A percentile compares a stretch with the other conserved stretches of the same genome.
These are phyloP conservation scores for Athalia cordata DNA, from an alignment of 2,888 invertebrate genomes.

Conservation along the genomic window DNA sequence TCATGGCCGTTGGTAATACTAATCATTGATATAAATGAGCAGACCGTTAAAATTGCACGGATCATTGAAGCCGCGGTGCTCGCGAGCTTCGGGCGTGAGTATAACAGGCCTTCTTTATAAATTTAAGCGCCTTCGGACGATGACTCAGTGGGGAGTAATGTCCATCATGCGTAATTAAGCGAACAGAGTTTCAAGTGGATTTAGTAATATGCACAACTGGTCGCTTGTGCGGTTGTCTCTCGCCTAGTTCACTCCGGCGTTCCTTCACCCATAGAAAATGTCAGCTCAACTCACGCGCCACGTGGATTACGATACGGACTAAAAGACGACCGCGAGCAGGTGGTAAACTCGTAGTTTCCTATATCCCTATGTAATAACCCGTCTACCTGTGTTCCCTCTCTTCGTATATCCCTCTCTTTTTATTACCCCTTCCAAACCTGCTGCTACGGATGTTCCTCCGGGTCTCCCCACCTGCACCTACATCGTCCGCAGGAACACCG, in stretches of 20 bases:
- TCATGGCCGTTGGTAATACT: too few species aligned
- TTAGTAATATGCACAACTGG: conserved; percentile 2
- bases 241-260: background rate
- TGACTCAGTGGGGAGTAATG: conserved; percentile 33
- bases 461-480: background rate
- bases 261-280: conserved; percentile 5
- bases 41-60: conserved; percentile 2
- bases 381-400: background rate
- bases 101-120: conserved; percentile 18
- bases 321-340: conserved; percentile 6
- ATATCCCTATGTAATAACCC: background rate
- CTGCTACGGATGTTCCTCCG: background rate
- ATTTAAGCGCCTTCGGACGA: conserved; percentile 36
- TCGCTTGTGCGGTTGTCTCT: background rate
- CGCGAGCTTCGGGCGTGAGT: background rate
- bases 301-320: conserved; percentile 1
- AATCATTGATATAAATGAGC: too few species aligned
- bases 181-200: conserved; percentile 25
- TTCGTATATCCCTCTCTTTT: background rate
- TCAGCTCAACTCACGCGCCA: background rate
- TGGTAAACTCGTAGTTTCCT: conserved; percentile 13
- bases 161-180: conserved; percentile 37
- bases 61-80: conserved; percentile 1
- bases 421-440: background rate
- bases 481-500: background rate